A percentile compares a stretch with the other conserved stretches of the same genome.
These are phyloP conservation scores for Cantharis rustica DNA, from an alignment of 2,888 invertebrate genomes.

Conservation along the genomic window DNA sequence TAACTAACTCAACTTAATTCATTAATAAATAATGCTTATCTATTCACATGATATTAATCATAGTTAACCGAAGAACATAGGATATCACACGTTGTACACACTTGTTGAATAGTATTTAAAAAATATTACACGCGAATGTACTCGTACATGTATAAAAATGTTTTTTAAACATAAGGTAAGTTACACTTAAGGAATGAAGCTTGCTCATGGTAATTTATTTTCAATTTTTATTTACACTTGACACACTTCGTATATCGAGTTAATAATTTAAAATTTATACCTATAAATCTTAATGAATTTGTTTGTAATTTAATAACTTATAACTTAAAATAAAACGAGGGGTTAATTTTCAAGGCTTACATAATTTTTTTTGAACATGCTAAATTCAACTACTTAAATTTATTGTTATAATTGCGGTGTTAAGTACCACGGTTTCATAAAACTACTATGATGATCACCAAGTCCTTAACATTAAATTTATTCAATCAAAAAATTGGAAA, in stretches of 20 bases:
- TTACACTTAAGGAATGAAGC: conserved; percentile 47
- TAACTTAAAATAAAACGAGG: too few relatives aligned
- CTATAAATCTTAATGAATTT: not conserved
- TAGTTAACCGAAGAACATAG: conserved; percentile 50
- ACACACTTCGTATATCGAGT: conserved; percentile 46
- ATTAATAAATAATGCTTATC: conserved; percentile 47
- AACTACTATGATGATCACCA: too few relatives aligned
- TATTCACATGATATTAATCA: conserved; percentile 50
- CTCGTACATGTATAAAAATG: conserved; percentile 50
- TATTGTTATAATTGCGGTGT: not conserved
- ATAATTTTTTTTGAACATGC: not conserved
- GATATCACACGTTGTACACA: conserved; percentile 43
- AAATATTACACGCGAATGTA: conserved; percentile 52
- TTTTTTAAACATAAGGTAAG: conserved; percentile 48
- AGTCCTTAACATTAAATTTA: too few relatives aligned
- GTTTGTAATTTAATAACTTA: not conserved
- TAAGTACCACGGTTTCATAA: too few relatives aligned
- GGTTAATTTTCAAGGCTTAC: not conserved
- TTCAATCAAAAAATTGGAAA: too few relatives aligned
- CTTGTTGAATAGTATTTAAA: conserved; percentile 50
- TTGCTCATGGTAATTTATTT: conserved; percentile 51
- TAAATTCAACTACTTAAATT: not conserved
- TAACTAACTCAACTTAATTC: conserved; percentile 50
- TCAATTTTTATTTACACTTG: conserved; percentile 38
- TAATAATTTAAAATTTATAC: conserved; percentile 38